Evolutionary conservation across 2,888 invertebrate genomes (phyloP), one percentile per base, ranked within the genome.

Genomic region (Hyposoter didymator): DNA sequence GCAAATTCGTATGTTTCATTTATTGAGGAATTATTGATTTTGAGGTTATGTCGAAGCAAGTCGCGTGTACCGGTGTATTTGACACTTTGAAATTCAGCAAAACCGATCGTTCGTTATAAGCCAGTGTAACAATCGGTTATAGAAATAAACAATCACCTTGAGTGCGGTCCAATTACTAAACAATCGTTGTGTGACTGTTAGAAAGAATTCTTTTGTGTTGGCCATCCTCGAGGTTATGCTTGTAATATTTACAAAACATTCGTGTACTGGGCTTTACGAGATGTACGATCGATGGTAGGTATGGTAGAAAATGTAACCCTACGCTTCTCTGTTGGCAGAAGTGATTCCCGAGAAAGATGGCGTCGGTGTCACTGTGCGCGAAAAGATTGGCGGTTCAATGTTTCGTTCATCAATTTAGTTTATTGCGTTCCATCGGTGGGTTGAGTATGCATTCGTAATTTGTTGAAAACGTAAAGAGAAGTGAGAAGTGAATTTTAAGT

Each of bases 121-220:
- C 4, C 0, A 69, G 35, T 19, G 35, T 19, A 62, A 62, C n/a
- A 32, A 52, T 32, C 35, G n/a, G 8, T 19, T 35, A 7, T 8
- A 70, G n/a, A 45, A 28, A 62, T 0, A 45, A 74, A 62, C n/a
- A 28, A n/a, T 22, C 88, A 93, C 93, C 85, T 76, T 91, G 10
- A 93, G 84, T 12, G 92, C 93, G 14, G 92, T 92, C 93, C 93
- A 93, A 74, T 93, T 93, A 79, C 93, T 93, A 45, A 93, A 93
- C 84, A 93, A 89, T 79, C 93, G 90, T 87, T 91, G 90, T n/a
- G 88, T 88, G n/a, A 90, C 82, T 12, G 88, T 84, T 49, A 89
- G 79, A 70, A 90, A 89, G 47, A 90, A 91, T 45, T 89, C 88
- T 67, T 90, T 89, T 4, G 85, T 86, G 12, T 87, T 86, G 28